phyloP scores from a whole-genome alignment of 1,140 invertebrate genomes.

The Homarus americanus region DNA sequence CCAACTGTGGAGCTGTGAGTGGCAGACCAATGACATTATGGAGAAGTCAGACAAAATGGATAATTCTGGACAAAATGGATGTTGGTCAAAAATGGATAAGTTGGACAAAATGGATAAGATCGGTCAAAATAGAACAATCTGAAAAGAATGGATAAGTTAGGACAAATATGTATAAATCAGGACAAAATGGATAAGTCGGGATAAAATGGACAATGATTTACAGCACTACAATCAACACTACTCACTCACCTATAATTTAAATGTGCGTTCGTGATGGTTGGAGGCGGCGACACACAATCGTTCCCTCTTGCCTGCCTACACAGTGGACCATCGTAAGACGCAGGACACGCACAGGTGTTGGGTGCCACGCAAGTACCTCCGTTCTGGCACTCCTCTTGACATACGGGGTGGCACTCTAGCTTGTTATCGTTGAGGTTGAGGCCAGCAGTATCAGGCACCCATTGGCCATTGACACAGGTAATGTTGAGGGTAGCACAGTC shows the following conservation, averaged over 20 bases:
- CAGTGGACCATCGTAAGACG: background rate
- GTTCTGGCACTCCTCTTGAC: slow-evolving; percentile 1
- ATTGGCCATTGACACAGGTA: background rate
- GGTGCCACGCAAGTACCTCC: slow-evolving; percentile 2
- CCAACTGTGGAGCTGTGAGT: background rate
- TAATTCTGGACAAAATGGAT: too few species aligned
- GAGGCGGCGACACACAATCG: background rate
- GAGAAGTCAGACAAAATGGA: too few species aligned
- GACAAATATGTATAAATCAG: too few species aligned
- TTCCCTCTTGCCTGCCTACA: background rate
- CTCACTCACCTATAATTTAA: slow-evolving; percentile 29
- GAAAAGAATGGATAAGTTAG: too few species aligned
- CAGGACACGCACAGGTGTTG: slow-evolving; percentile 22
- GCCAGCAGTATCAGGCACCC: background rate
- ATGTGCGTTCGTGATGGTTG: background rate
- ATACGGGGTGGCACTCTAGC: slow-evolving; percentile 32
- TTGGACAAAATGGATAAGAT: too few species aligned
- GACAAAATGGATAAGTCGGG: background rate
- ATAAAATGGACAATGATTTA: background rate
- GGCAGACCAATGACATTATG: background rate
- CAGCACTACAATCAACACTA: background rate
- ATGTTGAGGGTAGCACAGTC: slow-evolving; percentile 8
- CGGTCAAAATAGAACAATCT: background rate
- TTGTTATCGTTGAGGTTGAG: background rate
- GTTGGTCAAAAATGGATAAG: too few species aligned